A percentile compares a stretch with the other conserved stretches of the same genome.
Evolutionary conservation across 2,888 invertebrate species (phyloP).

Genomic region (Melinaea menophilus): DNA sequence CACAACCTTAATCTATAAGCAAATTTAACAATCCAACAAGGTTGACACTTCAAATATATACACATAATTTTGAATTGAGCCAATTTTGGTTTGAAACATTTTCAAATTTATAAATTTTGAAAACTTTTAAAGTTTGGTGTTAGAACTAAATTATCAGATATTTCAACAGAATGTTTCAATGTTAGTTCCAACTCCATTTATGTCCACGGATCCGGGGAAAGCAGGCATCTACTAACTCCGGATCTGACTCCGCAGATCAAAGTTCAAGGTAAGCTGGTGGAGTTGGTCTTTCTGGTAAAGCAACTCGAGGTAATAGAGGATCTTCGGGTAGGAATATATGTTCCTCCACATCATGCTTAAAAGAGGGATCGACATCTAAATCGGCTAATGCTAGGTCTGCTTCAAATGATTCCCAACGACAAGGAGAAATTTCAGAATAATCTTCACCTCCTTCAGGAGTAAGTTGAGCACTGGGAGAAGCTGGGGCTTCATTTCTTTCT

Average conservation of each 20-base stretch:
- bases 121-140: slow-evolving; percentile 1
- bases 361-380: slow-evolving; percentile 80
- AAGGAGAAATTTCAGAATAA: slow-evolving; percentile 68
- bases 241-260: slow-evolving; percentile 74
- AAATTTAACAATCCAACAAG: slow-evolving; percentile 70
- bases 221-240: slow-evolving; percentile 60
- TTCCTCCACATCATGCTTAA: slow-evolving; percentile 80
- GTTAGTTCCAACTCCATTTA: slow-evolving; percentile 46
- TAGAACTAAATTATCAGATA: not conserved
- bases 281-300: slow-evolving; percentile 77
- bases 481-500: slow-evolving; percentile 64
- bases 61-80: slow-evolving; percentile 19
- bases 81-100: slow-evolving; percentile 15
- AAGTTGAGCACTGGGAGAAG: slow-evolving; percentile 78
- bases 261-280: slow-evolving; percentile 75
- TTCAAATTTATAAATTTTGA: not conserved
- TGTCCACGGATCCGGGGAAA: slow-evolving; percentile 53
- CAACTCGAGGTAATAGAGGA: slow-evolving; percentile 71
- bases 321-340: slow-evolving; percentile 79
- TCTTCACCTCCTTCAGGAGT: slow-evolving; percentile 76
- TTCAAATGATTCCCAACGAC: slow-evolving; percentile 81
- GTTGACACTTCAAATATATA: slow-evolving; percentile 23
- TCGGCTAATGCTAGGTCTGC: slow-evolving; percentile 80
- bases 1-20: slow-evolving; percentile 75
- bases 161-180: not conserved